Percentiles rank a stretch among this genome's conserved stretches.
These are phyloP conservation scores for Copidosoma aretas DNA, from an alignment of 2,888 invertebrate genomes.

Conservation along the genomic window DNA sequence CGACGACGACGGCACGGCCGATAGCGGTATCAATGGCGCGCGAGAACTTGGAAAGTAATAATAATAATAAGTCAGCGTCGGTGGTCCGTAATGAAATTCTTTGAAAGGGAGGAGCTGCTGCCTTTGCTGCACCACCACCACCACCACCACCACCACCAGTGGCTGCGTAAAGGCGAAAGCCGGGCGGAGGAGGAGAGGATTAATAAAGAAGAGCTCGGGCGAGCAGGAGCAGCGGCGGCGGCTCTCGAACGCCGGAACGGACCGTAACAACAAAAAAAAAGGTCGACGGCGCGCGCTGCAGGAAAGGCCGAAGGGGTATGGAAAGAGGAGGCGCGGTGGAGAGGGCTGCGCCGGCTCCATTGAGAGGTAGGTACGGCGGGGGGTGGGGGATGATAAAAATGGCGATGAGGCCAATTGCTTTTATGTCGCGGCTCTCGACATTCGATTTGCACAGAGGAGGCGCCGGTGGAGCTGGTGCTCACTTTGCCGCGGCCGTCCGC, in stretches of 20 bases:
- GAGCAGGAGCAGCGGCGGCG: constrained; percentile 1
- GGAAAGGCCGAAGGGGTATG: constrained; percentile 1
- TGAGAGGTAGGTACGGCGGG: background rate
- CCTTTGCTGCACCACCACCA: no score
- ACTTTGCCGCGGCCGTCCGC: background rate
- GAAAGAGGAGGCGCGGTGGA: constrained; percentile 1
- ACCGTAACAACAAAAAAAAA: constrained; percentile 19
- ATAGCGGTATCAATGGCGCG: constrained; percentile 37
- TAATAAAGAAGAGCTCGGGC: constrained; percentile 33
- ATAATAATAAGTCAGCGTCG: constrained; percentile 24
- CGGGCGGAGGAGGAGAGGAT: constrained; percentile 33
- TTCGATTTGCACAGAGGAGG: constrained; percentile 45
- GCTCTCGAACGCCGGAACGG: background rate
- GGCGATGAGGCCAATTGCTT: constrained; percentile 34
- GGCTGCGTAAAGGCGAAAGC: constrained; percentile 17
- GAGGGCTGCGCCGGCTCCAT: no score
- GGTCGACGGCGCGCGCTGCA: background rate
- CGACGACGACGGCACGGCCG: no score
- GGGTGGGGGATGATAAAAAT: constrained; percentile 37
- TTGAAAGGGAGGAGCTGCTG: constrained; percentile 28
- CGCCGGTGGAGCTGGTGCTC: background rate
- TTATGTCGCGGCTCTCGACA: constrained; percentile 43
- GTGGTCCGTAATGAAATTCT: constrained; percentile 35
- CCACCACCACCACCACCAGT: no score
- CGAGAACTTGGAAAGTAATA: no score